Percentiles rank a stretch among this genome's conserved stretches.
Conservation (phyloP, 2,113 vertebrate species). For the Callorhinus ursinus region DNA sequence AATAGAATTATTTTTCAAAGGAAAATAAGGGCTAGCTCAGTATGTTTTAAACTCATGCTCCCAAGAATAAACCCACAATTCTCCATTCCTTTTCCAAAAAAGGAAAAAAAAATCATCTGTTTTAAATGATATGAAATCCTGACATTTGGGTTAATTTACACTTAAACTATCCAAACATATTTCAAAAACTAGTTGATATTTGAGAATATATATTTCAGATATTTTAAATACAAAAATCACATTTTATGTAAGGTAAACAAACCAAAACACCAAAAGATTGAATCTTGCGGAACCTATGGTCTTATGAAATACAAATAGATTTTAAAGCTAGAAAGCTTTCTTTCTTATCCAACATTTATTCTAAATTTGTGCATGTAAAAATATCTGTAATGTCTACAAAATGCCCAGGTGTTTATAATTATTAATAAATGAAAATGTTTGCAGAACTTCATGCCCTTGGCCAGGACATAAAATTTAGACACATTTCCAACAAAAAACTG, state of each 20-base stretch:
- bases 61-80: conserved; percentile 39
- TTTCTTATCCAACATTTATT: conserved; percentile 60
- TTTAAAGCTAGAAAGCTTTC: conserved; percentile 63
- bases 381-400: conserved; percentile 67
- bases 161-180: conserved; percentile 26
- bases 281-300: not conserved
- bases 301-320: conserved; percentile 46
- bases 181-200: conserved; percentile 58
- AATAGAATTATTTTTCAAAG: conserved; percentile 42
- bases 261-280: conserved; percentile 2
- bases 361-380: conserved; percentile 66
- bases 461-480: conserved; percentile 65
- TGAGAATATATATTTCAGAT: conserved; percentile 1
- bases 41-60: conserved; percentile 10
- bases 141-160: conserved; percentile 48
- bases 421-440: conserved; percentile 75
- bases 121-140: conserved; percentile 40
- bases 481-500: conserved; percentile 54
- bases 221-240: conserved; percentile 49
- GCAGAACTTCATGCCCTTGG: conserved; percentile 40
- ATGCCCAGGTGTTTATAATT: conserved; percentile 71
- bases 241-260: conserved; percentile 52
- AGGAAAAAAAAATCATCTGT: not conserved
- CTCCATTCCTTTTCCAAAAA: conserved; percentile 14
- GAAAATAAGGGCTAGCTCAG: conserved; percentile 54